phyloP scores from a whole-genome alignment of 2,797 vertebrate species.

The Cryptoblepharus egeriae region DNA sequence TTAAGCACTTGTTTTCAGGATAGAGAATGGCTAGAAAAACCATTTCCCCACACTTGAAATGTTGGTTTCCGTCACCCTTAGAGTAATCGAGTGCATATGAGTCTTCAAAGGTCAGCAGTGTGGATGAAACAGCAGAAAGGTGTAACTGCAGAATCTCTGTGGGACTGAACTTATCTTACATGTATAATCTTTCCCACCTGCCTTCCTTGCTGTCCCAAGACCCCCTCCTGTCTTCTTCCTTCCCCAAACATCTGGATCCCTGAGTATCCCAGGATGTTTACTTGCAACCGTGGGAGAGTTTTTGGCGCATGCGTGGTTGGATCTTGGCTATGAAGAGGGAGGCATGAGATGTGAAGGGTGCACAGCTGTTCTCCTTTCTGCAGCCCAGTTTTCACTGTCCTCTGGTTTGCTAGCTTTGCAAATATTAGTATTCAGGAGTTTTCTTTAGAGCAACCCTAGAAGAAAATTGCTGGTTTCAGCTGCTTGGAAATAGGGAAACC shows the following conservation, averaged over 20 bases:
- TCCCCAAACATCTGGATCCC: constrained; percentile 17
- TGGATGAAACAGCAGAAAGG: background rate
- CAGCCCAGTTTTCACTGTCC: background rate
- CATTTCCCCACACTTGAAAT: background rate
- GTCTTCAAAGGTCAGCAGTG: background rate
- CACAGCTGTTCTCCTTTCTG: constrained; percentile 12
- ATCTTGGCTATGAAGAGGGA: background rate
- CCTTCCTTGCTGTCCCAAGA: background rate
- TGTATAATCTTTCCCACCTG: background rate
- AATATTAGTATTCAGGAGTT: background rate
- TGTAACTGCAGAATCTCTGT: background rate
- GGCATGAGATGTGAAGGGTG: background rate
- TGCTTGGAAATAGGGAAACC: background rate
- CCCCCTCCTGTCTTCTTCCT: background rate
- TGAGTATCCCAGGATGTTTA: constrained; percentile 36
- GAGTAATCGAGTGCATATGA: background rate
- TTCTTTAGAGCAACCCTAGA: background rate
- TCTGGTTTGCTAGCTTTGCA: background rate
- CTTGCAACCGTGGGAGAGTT: constrained; percentile 56
- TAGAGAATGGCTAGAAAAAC: background rate
- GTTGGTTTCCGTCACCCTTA: background rate
- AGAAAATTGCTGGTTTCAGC: background rate
- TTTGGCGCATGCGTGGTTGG: constrained; percentile 34
- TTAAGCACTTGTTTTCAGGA: background rate
- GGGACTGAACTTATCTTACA: background rate